Conservation (phyloP, 2,113 vertebrate species). For the Gymnocephalus cernua region DNA sequence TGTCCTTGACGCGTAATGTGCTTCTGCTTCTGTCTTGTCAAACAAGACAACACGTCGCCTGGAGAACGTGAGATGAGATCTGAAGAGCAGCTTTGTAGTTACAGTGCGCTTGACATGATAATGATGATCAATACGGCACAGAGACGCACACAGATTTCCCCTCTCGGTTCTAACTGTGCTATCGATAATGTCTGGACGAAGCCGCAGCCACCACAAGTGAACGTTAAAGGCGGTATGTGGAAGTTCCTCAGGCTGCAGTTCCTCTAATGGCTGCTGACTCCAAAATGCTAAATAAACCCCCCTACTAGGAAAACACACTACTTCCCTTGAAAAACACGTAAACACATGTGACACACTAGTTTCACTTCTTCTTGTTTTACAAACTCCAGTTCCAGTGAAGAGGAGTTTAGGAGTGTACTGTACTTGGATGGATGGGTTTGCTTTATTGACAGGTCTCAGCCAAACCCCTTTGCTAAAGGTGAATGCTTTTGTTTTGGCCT, state of each 20-base stretch:
- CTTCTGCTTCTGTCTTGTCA: neutral
- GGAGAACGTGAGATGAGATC: neutral
- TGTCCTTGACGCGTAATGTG: neutral
- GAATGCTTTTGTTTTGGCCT: neutral
- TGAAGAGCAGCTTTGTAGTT: neutral
- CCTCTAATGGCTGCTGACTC: neutral
- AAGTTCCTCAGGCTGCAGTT: constrained; percentile 10
- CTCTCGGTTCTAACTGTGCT: neutral
- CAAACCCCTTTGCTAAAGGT: neutral
- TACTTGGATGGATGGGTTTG: neutral
- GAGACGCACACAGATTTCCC: neutral
- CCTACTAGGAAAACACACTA: neutral
- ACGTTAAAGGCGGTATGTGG: neutral
- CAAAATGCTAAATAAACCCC: neutral
- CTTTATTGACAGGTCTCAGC: neutral
- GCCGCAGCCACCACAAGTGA: neutral
- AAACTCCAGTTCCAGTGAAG: constrained; percentile 8
- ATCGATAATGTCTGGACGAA: neutral
- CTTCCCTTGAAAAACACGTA: constrained; percentile 25
- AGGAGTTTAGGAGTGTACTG: neutral
- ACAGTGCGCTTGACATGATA: too few species aligned
- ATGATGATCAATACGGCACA: neutral
- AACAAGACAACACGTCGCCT: neutral
- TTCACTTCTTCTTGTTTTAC: constrained; percentile 33
- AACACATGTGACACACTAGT: neutral